Evolutionary conservation across 30 jellyfish, hydroid and myxozoan species (phyloP), one percentile per base, ranked within the genome.

Genomic region (Euphysa ruthae): DNA sequence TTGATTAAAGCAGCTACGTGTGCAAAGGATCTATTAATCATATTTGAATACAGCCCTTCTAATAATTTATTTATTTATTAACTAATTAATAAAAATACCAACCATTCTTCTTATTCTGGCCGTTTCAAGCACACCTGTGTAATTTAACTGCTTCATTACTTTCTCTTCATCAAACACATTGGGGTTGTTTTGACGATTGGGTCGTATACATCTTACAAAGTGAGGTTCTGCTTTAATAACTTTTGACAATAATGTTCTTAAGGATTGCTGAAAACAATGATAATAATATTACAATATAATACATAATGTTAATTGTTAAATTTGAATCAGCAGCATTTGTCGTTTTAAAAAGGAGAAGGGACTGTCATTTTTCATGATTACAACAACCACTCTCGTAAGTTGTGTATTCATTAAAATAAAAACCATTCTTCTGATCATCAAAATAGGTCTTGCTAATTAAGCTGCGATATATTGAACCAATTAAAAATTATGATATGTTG

Each of bases 41-140:
- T n/a, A n/a, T n/a, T n/a, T n/a, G n/a, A n/a, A n/a, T n/a, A n/a
- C n/a, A n/a, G n/a, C n/a, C n/a, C n/a, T n/a, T n/a, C n/a, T n/a
- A n/a, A n/a, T n/a, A n/a, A n/a, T n/a, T n/a, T n/a, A 38, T n/a
- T 12, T 38, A n/a, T 38, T n/a, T n/a, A 13, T 38, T 38, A 12
- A 38, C 54, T 38, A n/a, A 38, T 12, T 22, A 10, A 19, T 10
- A 7, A 8, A 22, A 14, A 52, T 7, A 7, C 27, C 13, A 35
- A 89, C 98, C 87, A 80, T 91, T 38, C 79, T 79, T 2, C 98
- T 70, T 18, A 89, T 89, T 26, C 58, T 69, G 19, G 93, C 58
- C 24, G 98, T 89, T 70, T 89, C 98, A 58, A 89, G 79, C 43
- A 89, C 98, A n/a, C 98, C 98, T 21, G 98, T 89, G 73, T 75